phyloP scores from a whole-genome alignment of 2,888 invertebrate species.

The Drosophila stalkeri region DNA sequence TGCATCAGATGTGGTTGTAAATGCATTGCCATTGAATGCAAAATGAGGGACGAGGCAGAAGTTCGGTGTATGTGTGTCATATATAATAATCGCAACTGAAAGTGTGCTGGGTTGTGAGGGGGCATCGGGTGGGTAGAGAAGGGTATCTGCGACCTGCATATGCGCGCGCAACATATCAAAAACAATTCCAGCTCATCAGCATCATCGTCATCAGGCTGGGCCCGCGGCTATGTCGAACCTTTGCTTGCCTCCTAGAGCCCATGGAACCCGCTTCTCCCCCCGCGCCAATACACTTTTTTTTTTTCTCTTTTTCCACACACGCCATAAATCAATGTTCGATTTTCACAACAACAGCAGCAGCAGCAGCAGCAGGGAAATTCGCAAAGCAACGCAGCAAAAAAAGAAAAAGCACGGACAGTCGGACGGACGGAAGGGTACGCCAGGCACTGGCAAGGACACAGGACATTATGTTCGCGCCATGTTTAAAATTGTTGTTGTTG shows the following conservation, averaged over 20 bases:
- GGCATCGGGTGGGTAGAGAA: conserved; percentile 8
- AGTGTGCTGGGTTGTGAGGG: conserved; percentile 1
- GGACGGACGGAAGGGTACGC: conserved; percentile 21
- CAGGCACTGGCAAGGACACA: conserved; percentile 74
- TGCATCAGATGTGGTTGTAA: conserved; percentile 37
- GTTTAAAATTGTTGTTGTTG: conserved; percentile 72
- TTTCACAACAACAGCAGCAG: conserved; percentile 71
- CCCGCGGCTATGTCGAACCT: conserved; percentile 36
- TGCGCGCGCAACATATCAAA: conserved; percentile 67
- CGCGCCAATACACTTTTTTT: conserved; percentile 46
- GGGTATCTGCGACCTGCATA: conserved; percentile 51
- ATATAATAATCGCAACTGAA: conserved; percentile 68
- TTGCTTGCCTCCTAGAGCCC: conserved; percentile 4
- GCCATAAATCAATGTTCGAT: conserved; percentile 83
- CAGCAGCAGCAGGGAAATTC: conserved; percentile 75
- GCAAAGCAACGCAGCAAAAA: conserved; percentile 62
- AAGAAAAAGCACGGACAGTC: conserved; percentile 33
- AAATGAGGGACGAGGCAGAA: conserved; percentile 55
- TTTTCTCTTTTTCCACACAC: conserved; percentile 54
- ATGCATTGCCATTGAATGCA: conserved; percentile 69
- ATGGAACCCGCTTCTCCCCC: not conserved
- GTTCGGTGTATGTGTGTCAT: conserved; percentile 56
- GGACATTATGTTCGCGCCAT: conserved; percentile 85
- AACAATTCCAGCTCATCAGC: conserved; percentile 81
- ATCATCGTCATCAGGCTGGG: conserved; percentile 66